Evolutionary conservation across 2,113 vertebrate species (phyloP), one percentile per base, ranked within the genome.

Genomic region (Furnarius figulus): DNA sequence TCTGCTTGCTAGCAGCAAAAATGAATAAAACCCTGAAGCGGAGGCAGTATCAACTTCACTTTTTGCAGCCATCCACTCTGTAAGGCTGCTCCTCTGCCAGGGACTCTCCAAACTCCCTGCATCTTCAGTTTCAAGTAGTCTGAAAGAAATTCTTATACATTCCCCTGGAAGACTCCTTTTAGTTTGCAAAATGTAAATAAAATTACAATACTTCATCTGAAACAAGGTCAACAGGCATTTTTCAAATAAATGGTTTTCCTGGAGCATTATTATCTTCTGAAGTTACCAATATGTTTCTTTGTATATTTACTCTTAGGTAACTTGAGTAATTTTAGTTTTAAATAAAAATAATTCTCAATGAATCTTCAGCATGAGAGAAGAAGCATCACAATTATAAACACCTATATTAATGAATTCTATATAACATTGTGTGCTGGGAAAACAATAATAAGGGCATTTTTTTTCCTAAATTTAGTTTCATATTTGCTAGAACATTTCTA

Each of bases 391-490:
- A 71, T 79, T 85, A 63, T 20, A 50, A 76, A 14, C 7, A 27
- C 9, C 5, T 49, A 13, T 37, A 24, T 71, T 62, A 85, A 42
- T 67, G 56, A 81, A 84, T 58, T 86, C 40, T 28, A 44, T 22
- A 31, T 73, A 50, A 55, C 5, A 7, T 18, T 35, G 8, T 22
- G 59, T 42, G 31, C 24, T 61, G 10, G 13, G 40, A 30, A n/a
- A 85, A 44, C 0, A 5, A 31, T 12, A 55, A 2, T 24, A 67
- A 67, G 12, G 33, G 0, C 0, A 3, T 6, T 30, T 37, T 89
- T 47, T 56, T 46, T 30, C 8, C 22, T 35, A 49, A 76, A 89
- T 72, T 79, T 73, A 1, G 58, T 67, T 82, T 85, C 2, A 17
- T 35, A 46, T 82, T 88, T 89, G 4, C 12, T 62, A 52, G 13